Percentiles rank a stretch among this genome's conserved stretches.
These are phyloP conservation scores for Volucella zonaria DNA, from an alignment of 2,888 invertebrate species.

Conservation along the genomic window DNA sequence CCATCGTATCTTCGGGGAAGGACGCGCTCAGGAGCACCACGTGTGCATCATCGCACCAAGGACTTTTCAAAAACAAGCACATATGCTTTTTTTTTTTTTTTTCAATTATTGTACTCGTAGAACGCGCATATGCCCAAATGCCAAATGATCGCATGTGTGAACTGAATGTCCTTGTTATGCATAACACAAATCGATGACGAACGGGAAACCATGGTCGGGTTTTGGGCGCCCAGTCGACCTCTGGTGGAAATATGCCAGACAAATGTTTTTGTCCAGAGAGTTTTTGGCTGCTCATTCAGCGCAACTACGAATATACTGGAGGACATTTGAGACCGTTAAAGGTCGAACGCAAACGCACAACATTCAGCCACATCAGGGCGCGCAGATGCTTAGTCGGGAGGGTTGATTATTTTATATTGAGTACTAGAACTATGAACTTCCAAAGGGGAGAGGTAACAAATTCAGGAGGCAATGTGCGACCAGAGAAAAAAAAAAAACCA, in stretches of 20 bases:
- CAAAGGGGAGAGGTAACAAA: constrained; percentile 51
- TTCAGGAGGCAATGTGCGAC: constrained; percentile 66
- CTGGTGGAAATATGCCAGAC: constrained; percentile 69
- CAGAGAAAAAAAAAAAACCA: constrained; percentile 35
- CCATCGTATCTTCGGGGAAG: constrained; percentile 52
- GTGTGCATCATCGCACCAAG: constrained; percentile 67
- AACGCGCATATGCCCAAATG: constrained; percentile 68
- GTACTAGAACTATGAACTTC: constrained; percentile 16
- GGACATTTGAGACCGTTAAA: constrained; percentile 67
- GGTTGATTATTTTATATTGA: constrained; percentile 50
- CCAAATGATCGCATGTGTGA: constrained; percentile 72
- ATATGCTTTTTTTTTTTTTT: constrained; percentile 53
- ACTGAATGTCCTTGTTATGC: constrained; percentile 69
- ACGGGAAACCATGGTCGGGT: constrained; percentile 36
- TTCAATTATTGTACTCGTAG: constrained; percentile 21
- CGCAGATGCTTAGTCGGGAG: constrained; percentile 69
- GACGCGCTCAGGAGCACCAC: constrained; percentile 67
- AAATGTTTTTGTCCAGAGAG: constrained; percentile 56
- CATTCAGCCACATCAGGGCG: constrained; percentile 70
- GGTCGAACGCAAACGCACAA: constrained; percentile 44
- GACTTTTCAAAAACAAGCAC: constrained; percentile 51
- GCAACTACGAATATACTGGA: constrained; percentile 40
- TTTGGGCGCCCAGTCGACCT: constrained; percentile 61
- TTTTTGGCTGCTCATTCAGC: constrained; percentile 28
- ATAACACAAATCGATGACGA: constrained; percentile 53